Percentiles rank a stretch among this genome's conserved stretches.
Conservation (phyloP, 1,140 invertebrate species). For the Pseudomyrmex flavicornis region DNA sequence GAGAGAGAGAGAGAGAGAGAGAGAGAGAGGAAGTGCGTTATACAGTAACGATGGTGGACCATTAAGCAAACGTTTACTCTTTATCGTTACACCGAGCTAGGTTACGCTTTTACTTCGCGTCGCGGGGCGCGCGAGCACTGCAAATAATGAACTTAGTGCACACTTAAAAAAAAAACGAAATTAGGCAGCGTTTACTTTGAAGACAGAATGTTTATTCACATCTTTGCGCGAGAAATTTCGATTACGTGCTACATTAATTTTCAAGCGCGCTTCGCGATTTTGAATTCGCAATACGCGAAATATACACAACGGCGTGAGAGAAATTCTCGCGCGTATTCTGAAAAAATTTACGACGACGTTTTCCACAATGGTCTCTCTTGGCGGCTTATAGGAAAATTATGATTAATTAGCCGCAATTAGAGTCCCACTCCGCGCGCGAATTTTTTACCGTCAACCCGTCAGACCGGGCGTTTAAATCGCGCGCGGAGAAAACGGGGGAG, state of each 20-base stretch:
- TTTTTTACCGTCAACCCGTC: conserved; percentile 19
- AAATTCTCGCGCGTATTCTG: not conserved
- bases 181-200: not conserved
- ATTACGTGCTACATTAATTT: not conserved
- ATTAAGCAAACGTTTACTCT: conserved; percentile 37
- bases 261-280: not conserved
- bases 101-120: conserved; percentile 6
- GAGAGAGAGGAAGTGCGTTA: not conserved
- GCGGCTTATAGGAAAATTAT: conserved; percentile 18
- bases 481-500: not conserved
- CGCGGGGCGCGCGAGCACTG: not conserved
- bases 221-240: not conserved
- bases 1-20: not conserved
- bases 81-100: not conserved
- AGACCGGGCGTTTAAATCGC: not conserved
- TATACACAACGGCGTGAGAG: not conserved
- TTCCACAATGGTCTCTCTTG: not conserved
- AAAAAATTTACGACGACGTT: not conserved
- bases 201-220: not conserved
- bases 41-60: conserved; percentile 19
- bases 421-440: not conserved
- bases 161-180: not conserved
- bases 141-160: conserved; percentile 7
- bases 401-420: conserved; percentile 39
- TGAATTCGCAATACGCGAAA: not conserved